Evolutionary conservation across 2,113 vertebrate genomes (phyloP), one percentile per base, ranked within the genome.

Genomic region (Parus major): DNA sequence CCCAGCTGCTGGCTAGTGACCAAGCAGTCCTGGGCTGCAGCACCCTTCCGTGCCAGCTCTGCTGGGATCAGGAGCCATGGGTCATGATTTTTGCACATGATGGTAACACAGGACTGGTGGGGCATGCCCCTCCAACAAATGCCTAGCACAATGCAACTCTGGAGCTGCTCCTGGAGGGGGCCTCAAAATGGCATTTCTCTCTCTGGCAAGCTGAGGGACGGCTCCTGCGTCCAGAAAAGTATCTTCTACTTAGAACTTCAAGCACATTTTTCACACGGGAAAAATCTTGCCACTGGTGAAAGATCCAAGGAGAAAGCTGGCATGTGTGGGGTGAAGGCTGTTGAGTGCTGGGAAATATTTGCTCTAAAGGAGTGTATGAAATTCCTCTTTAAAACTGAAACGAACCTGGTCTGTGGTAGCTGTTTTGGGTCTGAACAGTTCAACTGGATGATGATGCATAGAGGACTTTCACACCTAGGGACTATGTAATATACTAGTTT

Each of bases 181-280:
- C 9, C 36, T 49, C 1, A 0, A 22, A 66, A 35, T 0, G 12
- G 47, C 1, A 1, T 56, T 64, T 22, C 17, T 11, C 11, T 84
- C 33, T 46, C 55, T 28, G 36, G 36, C 0, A 2, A 66, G 52
- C n/a, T 57, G 49, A n/a, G 31, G 20, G 13, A 27, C 57, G 82
- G 69, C 10, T 61, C 7, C 4, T 27, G 39, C 0, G 0, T 35
- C 55, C 2, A 46, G 66, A 82, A 79, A 18, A 44, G 20, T 25
- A 49, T 77, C 55, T 49, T 82, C 75, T 47, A 27, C 27, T 87
- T 60, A 33, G 36, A 11, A n/a, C 57, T 56, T 83, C 14, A 79
- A 86, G 91, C 31, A 61, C 61, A 76, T 95, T 95, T 86, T 92
- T 96, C 91, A 87, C 70, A 2, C 35, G 92, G 88, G 92, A 97